Base-by-base conservation (phyloP, 2,113 vertebrate species). In the Columbina picui region DNA sequence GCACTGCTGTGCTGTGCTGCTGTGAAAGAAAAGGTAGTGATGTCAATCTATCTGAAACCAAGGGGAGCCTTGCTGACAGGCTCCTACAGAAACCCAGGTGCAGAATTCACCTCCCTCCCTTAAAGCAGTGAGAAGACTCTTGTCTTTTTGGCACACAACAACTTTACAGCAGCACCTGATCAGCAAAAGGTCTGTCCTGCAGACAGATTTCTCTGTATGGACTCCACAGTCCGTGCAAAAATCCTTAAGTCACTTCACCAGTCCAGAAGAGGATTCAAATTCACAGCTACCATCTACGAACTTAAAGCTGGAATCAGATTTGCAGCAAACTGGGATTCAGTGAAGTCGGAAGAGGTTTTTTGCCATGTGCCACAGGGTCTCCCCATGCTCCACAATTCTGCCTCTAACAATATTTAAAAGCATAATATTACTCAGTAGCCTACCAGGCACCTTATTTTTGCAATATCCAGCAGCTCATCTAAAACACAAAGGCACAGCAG, bases 1-100 rank as follows among this genome's bases (percentile, higher is more conserved):
- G 56, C 1, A 10, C 0, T 0, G 26, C 43, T 45, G 47, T 49
- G 47, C 22, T 49, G 7, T 47, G 38, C 43, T 45, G 61, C 36
- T 16, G 8, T 25, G 20, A 78, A 79, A 74, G 43, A 53, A 78
- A 56, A 78, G 12, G 14, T 1, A 67, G 22, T 20, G n/a, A 80
- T 53, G 50, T 6, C 1, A 2, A 21, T 26, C 32, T 61, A 7
- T 5, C 14, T 49, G 38, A 83, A 90, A 75, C 30, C 41, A 65
- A 29, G 18, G 18, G 25, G 52, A 94, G 29, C 16, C 41, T 79
- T 89, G 43, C 29, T 64, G 76, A 52, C 53, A 73, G 49, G 29
- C 19, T 88, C 47, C 34, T 47, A 50, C 29, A 67, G 53, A 89
- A 90, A 70, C 10, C 19, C 57, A 74, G 20, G 9, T 19, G 23